Conservation (phyloP, 2,113 vertebrate genomes). For the Sakesphorus luctuosus region DNA sequence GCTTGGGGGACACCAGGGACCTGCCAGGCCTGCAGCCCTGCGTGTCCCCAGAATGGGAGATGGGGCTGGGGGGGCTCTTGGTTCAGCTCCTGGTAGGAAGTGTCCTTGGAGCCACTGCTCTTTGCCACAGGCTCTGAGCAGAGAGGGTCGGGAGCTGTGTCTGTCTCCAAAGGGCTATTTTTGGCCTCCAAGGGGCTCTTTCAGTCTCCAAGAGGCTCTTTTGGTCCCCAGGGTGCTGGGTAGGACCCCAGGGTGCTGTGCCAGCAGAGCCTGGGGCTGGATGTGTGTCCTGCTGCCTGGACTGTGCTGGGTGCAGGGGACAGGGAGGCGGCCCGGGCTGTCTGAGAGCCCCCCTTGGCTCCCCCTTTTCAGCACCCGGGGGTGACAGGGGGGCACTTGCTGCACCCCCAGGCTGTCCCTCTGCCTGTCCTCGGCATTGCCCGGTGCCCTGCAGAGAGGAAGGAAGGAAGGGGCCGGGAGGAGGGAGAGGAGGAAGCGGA, state of each 20-base stretch:
- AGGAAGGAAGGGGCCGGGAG: conserved; percentile 55
- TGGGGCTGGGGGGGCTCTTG: neutral
- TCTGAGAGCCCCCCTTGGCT: neutral
- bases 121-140: neutral
- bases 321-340: neutral
- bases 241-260: neutral
- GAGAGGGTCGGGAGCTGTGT: accelerated
- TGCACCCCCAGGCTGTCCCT: neutral
- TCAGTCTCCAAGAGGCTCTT: neutral
- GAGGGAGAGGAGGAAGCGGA: conserved; percentile 31
- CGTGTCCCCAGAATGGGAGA: neutral
- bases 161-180: accelerated
- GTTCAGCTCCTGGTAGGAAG: neutral
- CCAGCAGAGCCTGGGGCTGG: neutral
- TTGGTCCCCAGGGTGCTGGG: too few relatives aligned
- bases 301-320: neutral
- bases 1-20: neutral
- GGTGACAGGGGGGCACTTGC: neutral
- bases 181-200: neutral
- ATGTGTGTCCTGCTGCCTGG: accelerated
- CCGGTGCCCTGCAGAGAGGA: neutral
- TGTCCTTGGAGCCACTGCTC: neutral
- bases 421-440: neutral
- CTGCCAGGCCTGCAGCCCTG: accelerated
- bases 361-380: neutral